Conservation (phyloP, 2,888 invertebrate genomes). For the Megastigmus dorsalis region DNA sequence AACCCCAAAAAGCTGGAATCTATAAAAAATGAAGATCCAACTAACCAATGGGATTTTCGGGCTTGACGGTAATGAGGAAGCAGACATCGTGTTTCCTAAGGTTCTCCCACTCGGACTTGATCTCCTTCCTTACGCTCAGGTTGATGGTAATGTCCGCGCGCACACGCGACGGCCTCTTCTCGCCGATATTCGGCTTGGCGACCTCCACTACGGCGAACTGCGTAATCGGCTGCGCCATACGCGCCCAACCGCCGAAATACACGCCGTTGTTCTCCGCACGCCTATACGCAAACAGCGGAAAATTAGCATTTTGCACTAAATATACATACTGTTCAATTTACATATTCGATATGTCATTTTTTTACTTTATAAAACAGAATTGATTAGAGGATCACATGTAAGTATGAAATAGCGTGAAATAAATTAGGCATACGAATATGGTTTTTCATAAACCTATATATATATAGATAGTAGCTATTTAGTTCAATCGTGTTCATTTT, state of each 20-base stretch:
- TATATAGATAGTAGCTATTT: not conserved
- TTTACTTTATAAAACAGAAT: no score
- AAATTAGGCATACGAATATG: no score
- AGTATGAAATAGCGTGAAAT: no score
- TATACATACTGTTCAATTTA: no score
- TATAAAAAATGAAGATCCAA: no score
- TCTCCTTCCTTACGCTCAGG: conserved; percentile 90
- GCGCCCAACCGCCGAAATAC: conserved; percentile 98
- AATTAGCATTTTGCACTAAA: no score
- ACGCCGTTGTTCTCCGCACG: conserved; percentile 89
- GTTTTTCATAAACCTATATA: no score
- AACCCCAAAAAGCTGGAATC: no score
- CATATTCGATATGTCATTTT: no score
- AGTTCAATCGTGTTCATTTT: no score
- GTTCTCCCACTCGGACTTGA: conserved; percentile 97
- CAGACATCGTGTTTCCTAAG: conserved; percentile 98
- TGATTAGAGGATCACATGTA: no score
- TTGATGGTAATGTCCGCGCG: conserved; percentile 96
- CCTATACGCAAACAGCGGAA: conserved; percentile 78
- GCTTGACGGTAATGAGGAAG: conserved; percentile 94
- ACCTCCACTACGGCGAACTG: conserved; percentile 97
- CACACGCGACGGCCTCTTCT: conserved; percentile 95
- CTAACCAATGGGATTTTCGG: conserved; percentile 87
- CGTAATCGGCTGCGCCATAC: conserved; percentile 97
- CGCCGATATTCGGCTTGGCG: conserved; percentile 92